Percentiles rank a stretch among this genome's conserved stretches.
phyloP scores from a whole-genome alignment of 2,888 invertebrate genomes.

The Cantharis lateralis region DNA sequence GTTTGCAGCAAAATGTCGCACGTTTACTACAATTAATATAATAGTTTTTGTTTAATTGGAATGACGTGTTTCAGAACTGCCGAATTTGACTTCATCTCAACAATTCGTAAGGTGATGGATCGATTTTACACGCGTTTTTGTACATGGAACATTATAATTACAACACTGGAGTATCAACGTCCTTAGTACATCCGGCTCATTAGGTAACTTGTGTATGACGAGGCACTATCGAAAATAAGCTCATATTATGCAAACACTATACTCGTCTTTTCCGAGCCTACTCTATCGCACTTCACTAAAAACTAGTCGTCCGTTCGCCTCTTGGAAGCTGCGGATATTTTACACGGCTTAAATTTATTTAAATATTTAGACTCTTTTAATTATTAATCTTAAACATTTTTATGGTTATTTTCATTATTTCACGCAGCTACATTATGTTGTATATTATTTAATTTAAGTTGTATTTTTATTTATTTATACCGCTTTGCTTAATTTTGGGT shows the following conservation, averaged over 20 bases:
- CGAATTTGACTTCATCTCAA: constrained; percentile 11
- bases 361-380: constrained; percentile 15
- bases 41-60: not conserved
- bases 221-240: constrained; percentile 70
- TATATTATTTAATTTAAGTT: constrained; percentile 3
- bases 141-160: constrained; percentile 12
- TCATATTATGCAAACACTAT: constrained; percentile 61
- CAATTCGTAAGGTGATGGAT: not conserved
- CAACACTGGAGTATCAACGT: constrained; percentile 22
- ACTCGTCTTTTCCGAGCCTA: constrained; percentile 51
- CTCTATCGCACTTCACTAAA: constrained; percentile 33
- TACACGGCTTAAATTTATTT: constrained; percentile 18
- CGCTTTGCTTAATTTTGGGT: constrained; percentile 23
- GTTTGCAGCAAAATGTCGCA: not conserved
- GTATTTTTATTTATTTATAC: constrained; percentile 16
- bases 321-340: constrained; percentile 30
- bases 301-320: constrained; percentile 31
- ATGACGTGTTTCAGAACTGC: constrained; percentile 3
- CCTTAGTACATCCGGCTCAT: constrained; percentile 24
- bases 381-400: constrained; percentile 23
- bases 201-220: constrained; percentile 50
- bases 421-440: constrained; percentile 25
- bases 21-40: not conserved
- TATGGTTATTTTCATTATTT: constrained; percentile 21
- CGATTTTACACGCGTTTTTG: not conserved